phyloP scores from a whole-genome alignment of 2,888 invertebrate species.

The Disparrhopalites patrizii region DNA sequence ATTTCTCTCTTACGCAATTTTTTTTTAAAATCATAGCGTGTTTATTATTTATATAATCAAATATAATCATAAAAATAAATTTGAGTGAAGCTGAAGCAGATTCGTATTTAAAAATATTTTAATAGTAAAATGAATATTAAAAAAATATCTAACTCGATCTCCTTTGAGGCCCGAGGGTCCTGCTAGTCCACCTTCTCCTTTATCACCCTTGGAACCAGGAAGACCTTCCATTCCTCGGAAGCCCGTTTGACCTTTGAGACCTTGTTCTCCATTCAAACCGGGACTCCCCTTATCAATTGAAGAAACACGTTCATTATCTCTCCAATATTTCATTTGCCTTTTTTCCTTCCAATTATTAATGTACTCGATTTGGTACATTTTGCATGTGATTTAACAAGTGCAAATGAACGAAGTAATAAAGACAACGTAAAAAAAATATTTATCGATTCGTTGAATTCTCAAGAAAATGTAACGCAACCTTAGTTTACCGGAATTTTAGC shows the following conservation, averaged over 20 bases:
- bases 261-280: slow-evolving; percentile 55
- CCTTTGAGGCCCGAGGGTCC: slow-evolving; percentile 49
- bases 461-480: too few species aligned
- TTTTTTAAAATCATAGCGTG: too few species aligned
- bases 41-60: too few species aligned
- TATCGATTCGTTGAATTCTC: too few species aligned
- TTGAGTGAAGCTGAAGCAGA: background rate
- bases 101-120: background rate
- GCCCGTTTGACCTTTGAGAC: slow-evolving; percentile 61
- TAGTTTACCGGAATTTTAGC: too few species aligned
- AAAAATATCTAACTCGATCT: slow-evolving; percentile 35
- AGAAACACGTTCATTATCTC: too few species aligned
- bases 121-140: slow-evolving; percentile 2
- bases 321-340: too few species aligned
- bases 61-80: background rate
- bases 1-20: slow-evolving; percentile 48
- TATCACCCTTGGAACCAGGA: slow-evolving; percentile 56
- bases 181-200: slow-evolving; percentile 49
- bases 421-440: too few species aligned
- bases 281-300: slow-evolving; percentile 50
- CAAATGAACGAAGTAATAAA: too few species aligned
- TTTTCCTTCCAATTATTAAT: too few species aligned
- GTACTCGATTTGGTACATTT: too few species aligned
- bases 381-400: too few species aligned
- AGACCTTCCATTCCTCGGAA: slow-evolving; percentile 58